Evolutionary conservation across 2,888 invertebrate genomes (phyloP).

Genomic region (Molorchus minor): DNA sequence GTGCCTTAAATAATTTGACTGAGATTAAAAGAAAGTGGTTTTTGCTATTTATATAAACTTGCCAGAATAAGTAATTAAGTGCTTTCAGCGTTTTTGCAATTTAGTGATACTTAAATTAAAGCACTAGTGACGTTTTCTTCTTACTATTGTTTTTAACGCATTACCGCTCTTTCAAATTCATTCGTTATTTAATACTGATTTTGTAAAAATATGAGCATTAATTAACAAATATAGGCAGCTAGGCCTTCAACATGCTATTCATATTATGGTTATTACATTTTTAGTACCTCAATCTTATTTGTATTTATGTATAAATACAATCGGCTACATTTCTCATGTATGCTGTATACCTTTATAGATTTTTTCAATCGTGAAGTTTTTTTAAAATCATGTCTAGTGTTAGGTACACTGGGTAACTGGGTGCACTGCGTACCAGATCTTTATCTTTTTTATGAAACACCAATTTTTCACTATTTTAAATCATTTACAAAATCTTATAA

Average conservation of each 20-base stretch:
- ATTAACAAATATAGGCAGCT: background rate
- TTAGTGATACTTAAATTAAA: conserved; percentile 26
- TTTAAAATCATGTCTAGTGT: background rate
- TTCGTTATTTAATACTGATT: no score
- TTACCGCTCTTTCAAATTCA: background rate
- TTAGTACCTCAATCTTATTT: background rate
- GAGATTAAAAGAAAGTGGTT: conserved; percentile 37
- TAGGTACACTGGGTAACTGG: no score
- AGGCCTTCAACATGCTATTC: background rate
- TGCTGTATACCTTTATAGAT: no score
- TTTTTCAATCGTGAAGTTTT: background rate
- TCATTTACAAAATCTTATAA: no score
- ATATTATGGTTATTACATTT: background rate
- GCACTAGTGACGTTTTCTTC: conserved; percentile 13
- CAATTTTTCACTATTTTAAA: no score
- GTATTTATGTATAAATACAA: no score
- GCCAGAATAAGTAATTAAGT: conserved; percentile 36
- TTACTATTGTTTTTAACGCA: no score
- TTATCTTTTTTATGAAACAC: no score
- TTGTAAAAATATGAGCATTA: no score
- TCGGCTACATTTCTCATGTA: no score
- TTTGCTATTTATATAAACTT: conserved; percentile 37
- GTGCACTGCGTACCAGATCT: no score
- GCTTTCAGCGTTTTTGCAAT: conserved; percentile 31
- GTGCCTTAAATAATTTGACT: conserved; percentile 45